These are phyloP conservation scores for Venusia cambrica DNA, from an alignment of 2,888 invertebrate species.

Conservation along the genomic window DNA sequence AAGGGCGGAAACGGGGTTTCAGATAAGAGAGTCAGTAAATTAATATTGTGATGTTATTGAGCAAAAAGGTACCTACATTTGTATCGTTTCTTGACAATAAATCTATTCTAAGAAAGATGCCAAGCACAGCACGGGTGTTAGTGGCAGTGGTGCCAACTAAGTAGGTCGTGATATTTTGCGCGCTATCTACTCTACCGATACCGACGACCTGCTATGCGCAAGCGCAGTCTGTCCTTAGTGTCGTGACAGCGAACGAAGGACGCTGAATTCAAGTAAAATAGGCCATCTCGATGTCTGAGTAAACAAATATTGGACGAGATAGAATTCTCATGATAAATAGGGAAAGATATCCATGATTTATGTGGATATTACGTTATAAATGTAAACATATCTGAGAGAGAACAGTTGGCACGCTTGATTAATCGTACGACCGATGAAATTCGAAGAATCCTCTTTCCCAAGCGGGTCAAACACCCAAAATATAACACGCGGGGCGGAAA, in stretches of 20 bases:
- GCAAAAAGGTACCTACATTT: no score
- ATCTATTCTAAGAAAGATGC: slow-evolving; percentile 63
- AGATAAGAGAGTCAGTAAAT: no score
- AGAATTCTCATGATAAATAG: slow-evolving; percentile 37
- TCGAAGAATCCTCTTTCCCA: slow-evolving; percentile 48
- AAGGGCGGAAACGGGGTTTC: no score
- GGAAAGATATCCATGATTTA: slow-evolving; percentile 34
- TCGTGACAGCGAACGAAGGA: slow-evolving; percentile 46
- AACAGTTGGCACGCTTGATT: slow-evolving; percentile 34
- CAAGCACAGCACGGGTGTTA: slow-evolving; percentile 49
- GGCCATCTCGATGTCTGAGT: slow-evolving; percentile 35
- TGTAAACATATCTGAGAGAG: slow-evolving; percentile 32
- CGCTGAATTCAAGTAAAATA: slow-evolving; percentile 35
- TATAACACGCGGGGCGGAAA: slow-evolving; percentile 53
- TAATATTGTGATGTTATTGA: no score
- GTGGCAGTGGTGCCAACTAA: slow-evolving; percentile 51
- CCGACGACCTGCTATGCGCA: slow-evolving; percentile 34
- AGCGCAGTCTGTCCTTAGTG: slow-evolving; percentile 43
- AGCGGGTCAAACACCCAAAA: slow-evolving; percentile 55
- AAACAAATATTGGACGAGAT: slow-evolving; percentile 30
- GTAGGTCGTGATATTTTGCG: slow-evolving; percentile 68
- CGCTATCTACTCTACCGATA: slow-evolving; percentile 36
- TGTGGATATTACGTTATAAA: slow-evolving; percentile 23
- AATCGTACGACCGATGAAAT: slow-evolving; percentile 41
- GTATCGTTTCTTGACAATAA: slow-evolving; percentile 60